Evolutionary conservation across 2,888 invertebrate genomes (phyloP), one percentile per base, ranked within the genome.

Genomic region (Netelia melanura): DNA sequence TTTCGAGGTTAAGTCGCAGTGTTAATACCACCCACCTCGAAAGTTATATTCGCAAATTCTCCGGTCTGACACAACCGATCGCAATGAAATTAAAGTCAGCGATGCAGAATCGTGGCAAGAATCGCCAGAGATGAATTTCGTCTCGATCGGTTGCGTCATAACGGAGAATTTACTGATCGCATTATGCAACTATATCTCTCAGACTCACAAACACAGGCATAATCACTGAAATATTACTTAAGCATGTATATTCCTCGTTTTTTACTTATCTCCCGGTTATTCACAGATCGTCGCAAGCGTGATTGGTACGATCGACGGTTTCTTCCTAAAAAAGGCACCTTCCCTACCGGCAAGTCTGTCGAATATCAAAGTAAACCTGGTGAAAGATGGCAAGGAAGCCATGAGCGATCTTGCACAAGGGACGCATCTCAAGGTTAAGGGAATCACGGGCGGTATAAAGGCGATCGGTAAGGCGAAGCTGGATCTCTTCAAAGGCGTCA

Each of bases 371-470:
- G 3, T 10, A 6, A 72, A 72, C 9, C 64, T 87, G 10, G 23
- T 87, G 8, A 74, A 48, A 5, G 68, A 81, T 54, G 58, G 58
- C 10, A 83, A 79, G 48, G 44, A 10, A 0, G 82, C 80, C 5
- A 54, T 82, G 0, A 9, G 21, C 2, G 72, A 85, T 61, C 48
- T 87, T 2, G 86, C 87, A 56, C 84, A 76, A 17, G 83, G 84
- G 6, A 76, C 61, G 0, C 48, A 21, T 21, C 30, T 81, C 48
- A 87, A 86, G 21, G 77, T 56, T 8, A 62, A 81, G n/a, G 77
- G 86, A 9, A 8, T 86, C 2, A 67, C 44, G 2, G 67, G 58
- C 10, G 77, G 77, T 3, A 25, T 58, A 48, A 77, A 67, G 17
- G 77, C 77, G 0, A 58, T 77, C 11, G 83, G 76, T n/a, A 72